These are phyloP conservation scores for Phyllostomus discolor DNA, from an alignment of 2,113 vertebrate genomes.

Conservation along the genomic window DNA sequence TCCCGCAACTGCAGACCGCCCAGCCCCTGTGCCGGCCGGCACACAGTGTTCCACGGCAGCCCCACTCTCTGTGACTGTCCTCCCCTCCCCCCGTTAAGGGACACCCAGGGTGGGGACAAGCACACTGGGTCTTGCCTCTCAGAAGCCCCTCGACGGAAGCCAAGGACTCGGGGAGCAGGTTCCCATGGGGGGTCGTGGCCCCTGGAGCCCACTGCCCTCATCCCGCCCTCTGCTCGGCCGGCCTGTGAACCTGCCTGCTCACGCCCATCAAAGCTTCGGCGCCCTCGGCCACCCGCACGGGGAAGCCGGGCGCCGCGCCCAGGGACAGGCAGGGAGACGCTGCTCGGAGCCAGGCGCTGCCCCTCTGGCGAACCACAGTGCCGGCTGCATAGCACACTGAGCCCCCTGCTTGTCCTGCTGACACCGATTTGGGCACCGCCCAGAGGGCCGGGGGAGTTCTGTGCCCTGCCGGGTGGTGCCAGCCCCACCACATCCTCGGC, in stretches of 20 bases:
- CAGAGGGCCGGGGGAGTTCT: background rate
- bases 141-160: background rate
- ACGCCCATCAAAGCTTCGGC: rapidly evolving
- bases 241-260: background rate
- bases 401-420: background rate
- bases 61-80: background rate
- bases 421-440: background rate
- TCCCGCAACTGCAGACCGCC: background rate
- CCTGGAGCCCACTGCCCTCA: background rate
- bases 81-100: background rate
- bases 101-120: background rate
- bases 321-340: background rate
- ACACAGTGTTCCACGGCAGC: rapidly evolving
- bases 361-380: background rate
- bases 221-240: rapidly evolving
- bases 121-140: background rate
- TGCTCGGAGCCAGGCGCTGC: background rate
- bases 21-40: background rate
- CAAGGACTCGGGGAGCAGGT: background rate
- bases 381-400: rapidly evolving
- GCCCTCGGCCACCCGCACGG: background rate
- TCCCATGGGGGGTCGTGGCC: rapidly evolving
- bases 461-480: background rate
- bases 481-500: background rate
- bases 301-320: background rate